Percentiles rank a stretch among this genome's conserved stretches.
phyloP scores from a whole-genome alignment of 2,888 invertebrate genomes.

The Machimus atricapillus region DNA sequence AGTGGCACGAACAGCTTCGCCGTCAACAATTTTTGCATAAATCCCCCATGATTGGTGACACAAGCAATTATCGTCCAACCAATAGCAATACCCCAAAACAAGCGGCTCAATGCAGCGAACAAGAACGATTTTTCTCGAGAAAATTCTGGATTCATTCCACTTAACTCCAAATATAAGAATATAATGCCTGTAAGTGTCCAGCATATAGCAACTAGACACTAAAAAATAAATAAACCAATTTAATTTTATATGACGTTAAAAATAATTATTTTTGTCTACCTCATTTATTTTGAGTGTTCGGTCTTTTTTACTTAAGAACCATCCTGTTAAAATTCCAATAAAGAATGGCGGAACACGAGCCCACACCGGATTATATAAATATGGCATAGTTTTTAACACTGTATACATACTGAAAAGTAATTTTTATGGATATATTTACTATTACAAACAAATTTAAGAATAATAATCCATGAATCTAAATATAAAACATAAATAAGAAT shows the following conservation, averaged over 20 bases:
- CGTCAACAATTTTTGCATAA: slow-evolving; percentile 52
- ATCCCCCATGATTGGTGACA: slow-evolving; percentile 71
- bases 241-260: background rate
- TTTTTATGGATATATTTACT: slow-evolving; percentile 24
- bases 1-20: slow-evolving; percentile 67
- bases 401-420: slow-evolving; percentile 45
- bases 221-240: background rate
- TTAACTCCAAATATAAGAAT: slow-evolving; percentile 69
- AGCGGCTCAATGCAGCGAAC: slow-evolving; percentile 71
- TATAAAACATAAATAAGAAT: no score
- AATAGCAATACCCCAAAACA: slow-evolving; percentile 73
- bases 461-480: slow-evolving; percentile 35
- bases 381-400: slow-evolving; percentile 43
- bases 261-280: slow-evolving; percentile 41
- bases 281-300: slow-evolving; percentile 13
- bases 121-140: slow-evolving; percentile 68
- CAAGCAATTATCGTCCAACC: slow-evolving; percentile 74
- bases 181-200: slow-evolving; percentile 61
- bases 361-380: slow-evolving; percentile 60
- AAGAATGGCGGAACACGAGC: slow-evolving; percentile 59
- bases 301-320: slow-evolving; percentile 53
- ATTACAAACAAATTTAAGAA: slow-evolving; percentile 52
- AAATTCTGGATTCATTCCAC: slow-evolving; percentile 69
- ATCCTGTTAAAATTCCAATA: slow-evolving; percentile 59
- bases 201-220: slow-evolving; percentile 52